Evolutionary conservation across 1,140 invertebrate genomes (phyloP).

Genomic region (Drosophila funebris): DNA sequence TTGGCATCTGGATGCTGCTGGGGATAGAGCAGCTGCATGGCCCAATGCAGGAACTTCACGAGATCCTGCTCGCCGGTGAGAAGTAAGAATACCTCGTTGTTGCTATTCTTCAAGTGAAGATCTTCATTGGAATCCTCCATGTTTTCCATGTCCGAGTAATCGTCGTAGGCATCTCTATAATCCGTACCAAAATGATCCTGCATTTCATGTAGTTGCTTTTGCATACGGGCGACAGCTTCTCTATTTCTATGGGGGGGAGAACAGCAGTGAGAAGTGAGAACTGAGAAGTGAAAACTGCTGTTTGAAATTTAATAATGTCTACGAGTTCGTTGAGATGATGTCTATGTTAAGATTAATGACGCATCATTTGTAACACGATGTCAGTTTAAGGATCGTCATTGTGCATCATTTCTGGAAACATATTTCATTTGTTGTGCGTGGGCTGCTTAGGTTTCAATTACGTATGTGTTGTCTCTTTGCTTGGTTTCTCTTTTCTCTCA

Average conservation of each 20-base stretch:
- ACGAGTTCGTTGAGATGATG: too few species aligned
- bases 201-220: conserved; percentile 49
- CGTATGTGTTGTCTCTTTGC: conserved; percentile 1
- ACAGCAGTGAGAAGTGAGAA: not conserved
- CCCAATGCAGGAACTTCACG: conserved; percentile 75
- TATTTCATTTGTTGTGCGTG: conserved; percentile 58
- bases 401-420: conserved; percentile 45
- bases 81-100: conserved; percentile 72
- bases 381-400: conserved; percentile 65
- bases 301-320: conserved; percentile 20
- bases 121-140: conserved; percentile 30
- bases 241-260: conserved; percentile 44
- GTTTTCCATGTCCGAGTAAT: not conserved
- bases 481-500: conserved; percentile 46
- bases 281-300: conserved; percentile 6
- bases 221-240: conserved; percentile 59
- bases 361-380: conserved; percentile 49
- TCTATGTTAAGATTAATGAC: conserved; percentile 62
- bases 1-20: conserved; percentile 31
- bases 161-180: not conserved
- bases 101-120: conserved; percentile 23
- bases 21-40: conserved; percentile 73
- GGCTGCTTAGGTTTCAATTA: conserved; percentile 66
- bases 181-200: conserved; percentile 32
- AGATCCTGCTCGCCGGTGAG: conserved; percentile 75